A percentile compares a stretch with the other conserved stretches of the same genome.
These are phyloP conservation scores for Andrena praecox DNA, from an alignment of 2,888 invertebrate species.

Conservation along the genomic window DNA sequence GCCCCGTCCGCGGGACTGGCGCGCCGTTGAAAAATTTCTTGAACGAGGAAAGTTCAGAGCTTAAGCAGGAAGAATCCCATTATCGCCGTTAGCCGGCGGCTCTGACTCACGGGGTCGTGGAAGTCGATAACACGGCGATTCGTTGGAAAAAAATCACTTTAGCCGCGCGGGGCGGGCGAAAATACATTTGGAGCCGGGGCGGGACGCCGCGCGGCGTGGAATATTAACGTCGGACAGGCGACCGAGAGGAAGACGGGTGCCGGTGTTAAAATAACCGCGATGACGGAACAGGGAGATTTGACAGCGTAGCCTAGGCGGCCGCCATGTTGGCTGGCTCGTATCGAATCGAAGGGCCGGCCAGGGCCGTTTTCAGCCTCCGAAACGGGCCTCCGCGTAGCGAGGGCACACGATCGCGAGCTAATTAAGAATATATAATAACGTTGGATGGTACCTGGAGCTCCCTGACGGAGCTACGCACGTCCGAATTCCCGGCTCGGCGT, in stretches of 20 bases:
- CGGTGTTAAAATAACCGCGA: constrained; percentile 59
- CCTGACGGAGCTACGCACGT: constrained; percentile 74
- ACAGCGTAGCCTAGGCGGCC: constrained; percentile 73
- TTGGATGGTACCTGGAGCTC: constrained; percentile 76
- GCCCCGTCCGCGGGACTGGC: neutral
- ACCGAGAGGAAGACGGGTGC: constrained; percentile 19
- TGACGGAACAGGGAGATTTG: constrained; percentile 71
- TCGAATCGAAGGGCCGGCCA: constrained; percentile 64
- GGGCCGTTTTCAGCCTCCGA: constrained; percentile 6
- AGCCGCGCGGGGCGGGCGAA: neutral
- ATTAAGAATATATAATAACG: neutral
- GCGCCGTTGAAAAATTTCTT: constrained; percentile 27
- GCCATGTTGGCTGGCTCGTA: constrained; percentile 77
- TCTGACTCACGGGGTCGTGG: constrained; percentile 57
- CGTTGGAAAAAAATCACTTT: constrained; percentile 1
- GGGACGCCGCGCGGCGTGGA: neutral
- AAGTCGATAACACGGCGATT: constrained; percentile 27
- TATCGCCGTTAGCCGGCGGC: constrained; percentile 58
- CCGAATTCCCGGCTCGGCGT: constrained; percentile 65
- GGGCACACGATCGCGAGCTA: neutral
- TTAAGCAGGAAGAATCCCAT: constrained; percentile 67
- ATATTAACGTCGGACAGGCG: constrained; percentile 8
- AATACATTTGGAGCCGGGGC: constrained; percentile 16
- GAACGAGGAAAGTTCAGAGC: constrained; percentile 56
- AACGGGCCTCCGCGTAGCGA: neutral